A percentile compares a stretch with the other conserved stretches of the same genome.
phyloP scores from a whole-genome alignment of 2,113 vertebrate genomes.

The Chaenocephalus aceratus region DNA sequence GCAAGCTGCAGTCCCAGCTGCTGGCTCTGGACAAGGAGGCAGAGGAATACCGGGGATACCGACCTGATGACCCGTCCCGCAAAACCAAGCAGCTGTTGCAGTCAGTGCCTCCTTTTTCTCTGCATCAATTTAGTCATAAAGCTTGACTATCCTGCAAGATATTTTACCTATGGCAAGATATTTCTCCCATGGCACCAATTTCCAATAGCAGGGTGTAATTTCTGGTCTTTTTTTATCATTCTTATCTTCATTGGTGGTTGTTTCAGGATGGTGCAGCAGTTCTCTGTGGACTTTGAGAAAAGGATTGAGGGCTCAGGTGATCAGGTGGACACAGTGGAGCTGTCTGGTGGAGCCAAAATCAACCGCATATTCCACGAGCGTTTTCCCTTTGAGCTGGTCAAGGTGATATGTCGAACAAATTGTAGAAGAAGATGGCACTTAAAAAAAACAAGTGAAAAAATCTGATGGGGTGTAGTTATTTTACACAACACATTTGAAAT shows the following conservation, averaged over 20 bases:
- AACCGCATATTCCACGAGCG: constrained; percentile 97
- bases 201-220: background rate
- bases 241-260: background rate
- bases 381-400: constrained; percentile 95
- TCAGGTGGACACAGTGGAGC: constrained; percentile 95
- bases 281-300: constrained; percentile 97
- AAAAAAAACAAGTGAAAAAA: background rate
- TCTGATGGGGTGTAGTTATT: background rate
- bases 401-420: constrained; percentile 80
- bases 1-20: constrained; percentile 93
- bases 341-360: constrained; percentile 94
- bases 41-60: constrained; percentile 93
- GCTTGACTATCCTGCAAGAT: background rate
- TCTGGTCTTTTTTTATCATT: background rate
- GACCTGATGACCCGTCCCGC: constrained; percentile 93
- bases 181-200: background rate
- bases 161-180: background rate
- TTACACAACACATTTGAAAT: background rate
- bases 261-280: constrained; percentile 96
- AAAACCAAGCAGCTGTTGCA: constrained; percentile 95
- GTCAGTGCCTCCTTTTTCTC: constrained; percentile 82
- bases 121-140: constrained; percentile 13
- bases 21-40: constrained; percentile 94
- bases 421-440: background rate
- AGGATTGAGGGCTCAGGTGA: constrained; percentile 95